These are phyloP conservation scores for Laodelphax striatellus DNA, from an alignment of 1,140 invertebrate genomes.

Conservation along the genomic window DNA sequence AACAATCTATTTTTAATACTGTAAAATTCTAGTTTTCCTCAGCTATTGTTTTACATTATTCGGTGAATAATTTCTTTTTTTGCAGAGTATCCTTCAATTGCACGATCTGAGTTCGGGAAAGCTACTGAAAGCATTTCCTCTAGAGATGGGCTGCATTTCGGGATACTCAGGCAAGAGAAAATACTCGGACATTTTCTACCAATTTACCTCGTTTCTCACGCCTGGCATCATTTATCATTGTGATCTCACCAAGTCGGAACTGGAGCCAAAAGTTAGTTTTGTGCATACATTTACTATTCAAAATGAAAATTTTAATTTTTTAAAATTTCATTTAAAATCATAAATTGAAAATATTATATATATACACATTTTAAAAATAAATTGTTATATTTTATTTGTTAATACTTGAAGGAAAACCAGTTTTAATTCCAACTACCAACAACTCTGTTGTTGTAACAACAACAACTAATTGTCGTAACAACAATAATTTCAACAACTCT, in stretches of 20 bases:
- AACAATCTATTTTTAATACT: background rate
- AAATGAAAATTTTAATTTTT: no score
- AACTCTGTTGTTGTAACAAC: no score
- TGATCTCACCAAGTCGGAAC: slow-evolving; percentile 55
- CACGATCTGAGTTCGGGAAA: slow-evolving; percentile 63
- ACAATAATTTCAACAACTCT: background rate
- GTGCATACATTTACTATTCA: slow-evolving; percentile 5
- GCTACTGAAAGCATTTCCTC: slow-evolving; percentile 54
- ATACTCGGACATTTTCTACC: slow-evolving; percentile 84
- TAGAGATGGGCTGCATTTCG: slow-evolving; percentile 78
- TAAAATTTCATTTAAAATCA: no score
- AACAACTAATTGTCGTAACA: slow-evolving; percentile 15
- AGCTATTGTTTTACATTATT: no score
- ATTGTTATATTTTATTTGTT: no score
- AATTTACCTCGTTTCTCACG: slow-evolving; percentile 86
- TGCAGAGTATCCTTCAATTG: slow-evolving; percentile 73
- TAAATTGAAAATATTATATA: no score
- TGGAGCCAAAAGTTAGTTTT: slow-evolving; percentile 49
- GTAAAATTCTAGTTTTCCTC: background rate
- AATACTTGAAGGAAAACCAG: no score
- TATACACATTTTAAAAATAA: no score
- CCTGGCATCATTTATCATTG: slow-evolving; percentile 83
- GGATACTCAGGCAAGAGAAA: slow-evolving; percentile 76
- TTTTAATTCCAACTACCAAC: no score
- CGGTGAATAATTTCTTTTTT: slow-evolving; percentile 14